These are phyloP conservation scores for Psilanteris sp. DNA, from an alignment of 1,140 invertebrate species.

Conservation along the genomic window DNA sequence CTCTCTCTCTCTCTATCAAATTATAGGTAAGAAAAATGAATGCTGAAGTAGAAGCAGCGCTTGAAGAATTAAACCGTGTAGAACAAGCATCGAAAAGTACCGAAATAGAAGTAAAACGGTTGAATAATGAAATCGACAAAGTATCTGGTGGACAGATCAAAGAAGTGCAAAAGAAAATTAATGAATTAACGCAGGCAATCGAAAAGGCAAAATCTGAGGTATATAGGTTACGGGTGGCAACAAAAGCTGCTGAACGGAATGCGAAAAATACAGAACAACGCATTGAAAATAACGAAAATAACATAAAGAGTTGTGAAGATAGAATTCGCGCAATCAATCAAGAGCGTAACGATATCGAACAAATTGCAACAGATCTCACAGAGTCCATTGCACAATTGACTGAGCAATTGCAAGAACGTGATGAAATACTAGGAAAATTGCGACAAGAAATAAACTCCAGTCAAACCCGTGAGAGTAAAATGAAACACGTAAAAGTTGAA, in stretches of 20 bases:
- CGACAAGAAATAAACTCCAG: constrained; percentile 82
- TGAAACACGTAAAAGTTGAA: constrained; percentile 86
- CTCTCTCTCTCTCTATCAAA: too few species aligned
- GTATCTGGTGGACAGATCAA: constrained; percentile 87
- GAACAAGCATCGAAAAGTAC: constrained; percentile 82
- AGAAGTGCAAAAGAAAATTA: constrained; percentile 86
- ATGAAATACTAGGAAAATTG: constrained; percentile 80
- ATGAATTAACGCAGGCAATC: constrained; percentile 84
- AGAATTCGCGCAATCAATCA: constrained; percentile 82
- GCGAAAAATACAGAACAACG: constrained; percentile 85
- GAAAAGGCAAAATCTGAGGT: constrained; percentile 87
- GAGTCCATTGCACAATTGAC: constrained; percentile 78
- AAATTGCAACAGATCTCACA: constrained; percentile 81
- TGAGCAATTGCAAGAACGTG: constrained; percentile 77
- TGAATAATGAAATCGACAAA: constrained; percentile 88
- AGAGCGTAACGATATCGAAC: constrained; percentile 82
- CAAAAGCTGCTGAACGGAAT: constrained; percentile 92
- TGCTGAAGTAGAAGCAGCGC: constrained; percentile 77
- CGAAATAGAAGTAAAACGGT: constrained; percentile 81
- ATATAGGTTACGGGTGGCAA: constrained; percentile 87
- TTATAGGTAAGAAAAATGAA: constrained; percentile 82
- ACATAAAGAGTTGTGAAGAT: constrained; percentile 84
- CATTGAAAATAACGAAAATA: constrained; percentile 85
- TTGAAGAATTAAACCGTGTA: constrained; percentile 83
- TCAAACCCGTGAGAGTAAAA: constrained; percentile 83